A percentile compares a stretch with the other conserved stretches of the same genome.
Evolutionary conservation across 2,113 vertebrate species (phyloP).

Genomic region (Labeo catla): DNA sequence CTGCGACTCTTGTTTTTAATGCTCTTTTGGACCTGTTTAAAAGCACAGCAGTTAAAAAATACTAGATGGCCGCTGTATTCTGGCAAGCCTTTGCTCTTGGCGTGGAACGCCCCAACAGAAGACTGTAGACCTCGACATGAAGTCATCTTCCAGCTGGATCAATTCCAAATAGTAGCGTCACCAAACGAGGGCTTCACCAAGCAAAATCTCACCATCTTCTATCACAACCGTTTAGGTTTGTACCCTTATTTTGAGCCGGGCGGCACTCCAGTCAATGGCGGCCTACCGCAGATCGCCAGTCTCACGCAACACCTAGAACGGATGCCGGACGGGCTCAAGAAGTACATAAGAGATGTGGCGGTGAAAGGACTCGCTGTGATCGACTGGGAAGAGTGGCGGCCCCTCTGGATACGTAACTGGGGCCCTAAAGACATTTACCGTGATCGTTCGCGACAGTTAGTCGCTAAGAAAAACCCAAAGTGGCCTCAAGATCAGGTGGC

Average conservation of each 20-base stretch:
- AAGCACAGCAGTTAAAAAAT: slow-evolving; percentile 71
- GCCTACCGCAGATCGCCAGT: slow-evolving; percentile 79
- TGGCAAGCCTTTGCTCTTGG: slow-evolving; percentile 77
- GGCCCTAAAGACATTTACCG: slow-evolving; percentile 79
- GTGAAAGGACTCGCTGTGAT: slow-evolving; percentile 81
- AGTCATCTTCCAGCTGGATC: slow-evolving; percentile 70
- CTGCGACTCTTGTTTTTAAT: slow-evolving; percentile 63
- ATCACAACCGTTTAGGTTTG: slow-evolving; percentile 78
- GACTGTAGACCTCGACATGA: slow-evolving; percentile 74
- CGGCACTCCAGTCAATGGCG: slow-evolving; percentile 65
- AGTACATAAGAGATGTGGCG: slow-evolving; percentile 71
- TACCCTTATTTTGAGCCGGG: slow-evolving; percentile 76
- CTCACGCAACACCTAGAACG: slow-evolving; percentile 72
- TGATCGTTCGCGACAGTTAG: slow-evolving; percentile 67
- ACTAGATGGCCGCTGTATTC: slow-evolving; percentile 77
- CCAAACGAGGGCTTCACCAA: slow-evolving; percentile 80
- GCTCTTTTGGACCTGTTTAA: slow-evolving; percentile 61
- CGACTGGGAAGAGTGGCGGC: slow-evolving; percentile 86
- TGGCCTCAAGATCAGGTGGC: slow-evolving; percentile 70
- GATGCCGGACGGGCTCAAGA: slow-evolving; percentile 70
- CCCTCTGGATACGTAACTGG: slow-evolving; percentile 85
- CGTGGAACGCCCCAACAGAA: slow-evolving; percentile 83
- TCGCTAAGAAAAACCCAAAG: slow-evolving; percentile 67
- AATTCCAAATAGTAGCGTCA: slow-evolving; percentile 79
- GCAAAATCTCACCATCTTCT: slow-evolving; percentile 83